Conservation (phyloP, 2,888 invertebrate genomes). For the Prosopocoilus inquinatus region DNA sequence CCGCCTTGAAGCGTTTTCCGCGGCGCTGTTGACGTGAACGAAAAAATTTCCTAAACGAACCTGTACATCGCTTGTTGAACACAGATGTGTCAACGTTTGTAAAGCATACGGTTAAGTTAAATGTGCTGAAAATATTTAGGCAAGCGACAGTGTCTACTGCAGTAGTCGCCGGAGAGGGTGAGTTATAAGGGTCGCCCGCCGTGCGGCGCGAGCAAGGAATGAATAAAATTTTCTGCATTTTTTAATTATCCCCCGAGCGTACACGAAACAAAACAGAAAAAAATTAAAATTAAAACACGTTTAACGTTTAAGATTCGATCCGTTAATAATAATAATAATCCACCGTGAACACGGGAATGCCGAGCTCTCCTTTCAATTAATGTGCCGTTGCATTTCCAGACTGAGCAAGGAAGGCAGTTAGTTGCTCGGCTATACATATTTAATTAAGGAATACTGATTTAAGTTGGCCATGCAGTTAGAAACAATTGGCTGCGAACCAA, state of each 20-base stretch:
- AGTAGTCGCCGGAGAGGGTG: conserved; percentile 28
- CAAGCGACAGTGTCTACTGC: conserved; percentile 45
- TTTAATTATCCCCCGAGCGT: neutral
- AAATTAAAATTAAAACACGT: too few relatives aligned
- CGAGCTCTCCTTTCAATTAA: too few relatives aligned
- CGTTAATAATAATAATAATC: too few relatives aligned
- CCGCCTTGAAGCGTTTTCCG: neutral
- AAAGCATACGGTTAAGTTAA: conserved; percentile 44
- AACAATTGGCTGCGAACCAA: conserved; percentile 50
- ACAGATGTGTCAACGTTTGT: conserved; percentile 44
- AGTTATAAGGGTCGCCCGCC: neutral
- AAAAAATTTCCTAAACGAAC: neutral
- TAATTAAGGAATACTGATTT: conserved; percentile 49
- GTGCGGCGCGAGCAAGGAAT: neutral
- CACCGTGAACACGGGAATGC: too few relatives aligned
- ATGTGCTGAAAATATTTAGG: conserved; percentile 48
- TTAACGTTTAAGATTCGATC: too few relatives aligned
- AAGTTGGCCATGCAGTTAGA: conserved; percentile 47
- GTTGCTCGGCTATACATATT: too few relatives aligned
- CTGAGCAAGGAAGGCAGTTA: conserved; percentile 2
- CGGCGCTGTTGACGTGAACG: neutral
- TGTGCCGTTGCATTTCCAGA: neutral
- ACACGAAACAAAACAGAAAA: too few relatives aligned
- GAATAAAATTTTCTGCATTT: neutral
- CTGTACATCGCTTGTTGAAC: conserved; percentile 38